Percentiles rank a stretch among this genome's conserved stretches.
Evolutionary conservation across 2,113 vertebrate genomes (phyloP).

Genomic region (Bungarus multicinctus): DNA sequence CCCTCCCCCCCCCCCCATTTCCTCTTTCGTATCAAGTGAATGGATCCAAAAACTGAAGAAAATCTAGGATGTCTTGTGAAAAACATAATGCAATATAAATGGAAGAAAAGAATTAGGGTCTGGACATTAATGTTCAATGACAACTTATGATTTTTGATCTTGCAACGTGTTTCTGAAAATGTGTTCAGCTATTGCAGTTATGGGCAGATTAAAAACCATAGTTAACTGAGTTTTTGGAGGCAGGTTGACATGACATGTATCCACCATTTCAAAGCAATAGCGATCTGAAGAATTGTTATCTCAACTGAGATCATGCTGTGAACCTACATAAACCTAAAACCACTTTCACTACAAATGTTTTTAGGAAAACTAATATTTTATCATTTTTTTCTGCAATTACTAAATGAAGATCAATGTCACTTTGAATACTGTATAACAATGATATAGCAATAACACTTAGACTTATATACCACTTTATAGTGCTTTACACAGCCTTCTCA

Average conservation of each 20-base stretch:
- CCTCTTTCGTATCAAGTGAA: not conserved
- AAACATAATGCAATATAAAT: not conserved
- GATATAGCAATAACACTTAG: no score
- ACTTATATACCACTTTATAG: no score
- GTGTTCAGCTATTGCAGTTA: not conserved
- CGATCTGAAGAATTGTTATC: not conserved
- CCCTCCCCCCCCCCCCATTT: fast-evolving
- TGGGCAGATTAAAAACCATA: not conserved
- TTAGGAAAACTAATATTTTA: not conserved
- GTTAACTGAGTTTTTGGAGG: not conserved
- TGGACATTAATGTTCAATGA: not conserved
- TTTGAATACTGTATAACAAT: not conserved
- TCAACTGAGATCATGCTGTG: not conserved
- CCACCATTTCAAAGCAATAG: not conserved
- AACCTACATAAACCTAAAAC: not conserved
- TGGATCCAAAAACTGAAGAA: not conserved
- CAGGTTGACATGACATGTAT: not conserved
- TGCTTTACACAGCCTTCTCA: no score
- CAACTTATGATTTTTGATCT: not conserved
- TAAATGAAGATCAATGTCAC: not conserved
- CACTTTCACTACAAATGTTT: not conserved
- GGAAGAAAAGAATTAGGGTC: not conserved
- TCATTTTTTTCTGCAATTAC: not conserved
- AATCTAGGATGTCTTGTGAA: not conserved
- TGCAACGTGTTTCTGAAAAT: not conserved